A percentile compares a stretch with the other conserved stretches of the same genome.
Evolutionary conservation across 2,113 vertebrate species (phyloP).

Genomic region (Solenodon paradoxus): DNA sequence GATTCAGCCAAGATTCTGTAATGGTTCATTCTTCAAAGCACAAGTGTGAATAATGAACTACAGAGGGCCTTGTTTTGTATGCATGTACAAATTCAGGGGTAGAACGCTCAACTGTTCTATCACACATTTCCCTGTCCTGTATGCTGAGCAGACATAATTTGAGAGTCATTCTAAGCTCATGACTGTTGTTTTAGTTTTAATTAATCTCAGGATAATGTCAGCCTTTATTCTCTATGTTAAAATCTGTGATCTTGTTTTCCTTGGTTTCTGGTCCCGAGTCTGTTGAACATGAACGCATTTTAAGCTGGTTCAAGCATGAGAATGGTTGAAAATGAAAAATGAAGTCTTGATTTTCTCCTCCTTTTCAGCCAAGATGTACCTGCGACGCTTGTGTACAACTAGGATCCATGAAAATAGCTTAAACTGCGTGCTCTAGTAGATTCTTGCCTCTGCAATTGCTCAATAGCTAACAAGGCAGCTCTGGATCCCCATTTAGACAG

Average conservation of each 20-base stretch:
- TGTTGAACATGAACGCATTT: not conserved
- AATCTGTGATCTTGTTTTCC: slow-evolving; percentile 68
- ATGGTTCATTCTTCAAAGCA: not conserved
- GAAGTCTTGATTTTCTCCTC: not conserved
- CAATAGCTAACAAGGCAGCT: not conserved
- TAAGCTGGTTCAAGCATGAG: not conserved
- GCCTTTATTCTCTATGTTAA: slow-evolving; percentile 29
- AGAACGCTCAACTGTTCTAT: slow-evolving; percentile 23
- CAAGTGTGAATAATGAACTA: slow-evolving; percentile 1
- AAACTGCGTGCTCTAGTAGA: not conserved
- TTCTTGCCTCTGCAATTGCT: not conserved
- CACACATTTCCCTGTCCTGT: slow-evolving; percentile 43
- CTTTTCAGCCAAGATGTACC: not conserved
- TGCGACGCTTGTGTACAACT: not conserved
- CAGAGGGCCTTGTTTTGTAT: not conserved
- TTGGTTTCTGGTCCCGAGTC: slow-evolving; percentile 73
- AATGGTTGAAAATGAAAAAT: not conserved
- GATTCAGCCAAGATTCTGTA: not conserved
- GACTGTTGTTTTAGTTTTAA: slow-evolving; percentile 30
- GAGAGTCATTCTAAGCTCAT: slow-evolving; percentile 41
- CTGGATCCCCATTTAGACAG: not conserved
- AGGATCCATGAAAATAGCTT: not conserved
- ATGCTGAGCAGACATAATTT: slow-evolving; percentile 28
- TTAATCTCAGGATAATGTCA: slow-evolving; percentile 37
- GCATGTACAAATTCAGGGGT: not conserved